Conservation (phyloP, 2,113 vertebrate genomes). For the Alces alces region DNA sequence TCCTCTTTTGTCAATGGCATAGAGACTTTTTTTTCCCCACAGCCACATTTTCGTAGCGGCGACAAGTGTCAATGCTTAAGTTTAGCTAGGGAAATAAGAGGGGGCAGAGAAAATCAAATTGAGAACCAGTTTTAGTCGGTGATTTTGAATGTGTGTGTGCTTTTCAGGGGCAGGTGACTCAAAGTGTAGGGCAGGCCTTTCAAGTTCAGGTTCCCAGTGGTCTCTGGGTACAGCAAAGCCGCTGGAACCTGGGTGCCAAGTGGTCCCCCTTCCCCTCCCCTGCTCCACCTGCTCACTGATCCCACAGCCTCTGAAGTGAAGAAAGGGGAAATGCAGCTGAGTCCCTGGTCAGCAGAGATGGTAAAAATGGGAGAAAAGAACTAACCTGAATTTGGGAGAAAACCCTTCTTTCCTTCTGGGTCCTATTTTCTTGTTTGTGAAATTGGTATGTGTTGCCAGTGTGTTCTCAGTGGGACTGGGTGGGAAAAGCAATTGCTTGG, state of each 20-base stretch:
- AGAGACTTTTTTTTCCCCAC: neutral
- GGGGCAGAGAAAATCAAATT: neutral
- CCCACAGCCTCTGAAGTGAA: neutral
- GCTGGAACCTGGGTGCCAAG: no score
- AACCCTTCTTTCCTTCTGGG: neutral
- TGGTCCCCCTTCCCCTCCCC: neutral
- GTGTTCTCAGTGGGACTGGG: neutral
- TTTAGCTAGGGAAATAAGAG: neutral
- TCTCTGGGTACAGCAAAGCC: neutral
- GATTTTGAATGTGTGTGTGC: neutral
- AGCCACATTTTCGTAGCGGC: neutral
- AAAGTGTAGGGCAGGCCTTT: neutral
- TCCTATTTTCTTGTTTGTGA: neutral
- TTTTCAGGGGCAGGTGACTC: neutral
- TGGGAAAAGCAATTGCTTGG: neutral
- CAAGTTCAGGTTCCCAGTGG: neutral
- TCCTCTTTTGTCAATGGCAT: slow-evolving; percentile 60
- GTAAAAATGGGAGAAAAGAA: neutral
- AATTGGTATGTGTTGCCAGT: neutral
- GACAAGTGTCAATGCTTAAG: slow-evolving; percentile 33
- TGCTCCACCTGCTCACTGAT: no score
- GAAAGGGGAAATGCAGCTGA: neutral
- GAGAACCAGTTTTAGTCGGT: neutral
- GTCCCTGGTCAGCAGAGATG: neutral
- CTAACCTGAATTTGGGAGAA: neutral